Conservation (phyloP, 2,113 vertebrate genomes). For the Bombycilla garrulus region DNA sequence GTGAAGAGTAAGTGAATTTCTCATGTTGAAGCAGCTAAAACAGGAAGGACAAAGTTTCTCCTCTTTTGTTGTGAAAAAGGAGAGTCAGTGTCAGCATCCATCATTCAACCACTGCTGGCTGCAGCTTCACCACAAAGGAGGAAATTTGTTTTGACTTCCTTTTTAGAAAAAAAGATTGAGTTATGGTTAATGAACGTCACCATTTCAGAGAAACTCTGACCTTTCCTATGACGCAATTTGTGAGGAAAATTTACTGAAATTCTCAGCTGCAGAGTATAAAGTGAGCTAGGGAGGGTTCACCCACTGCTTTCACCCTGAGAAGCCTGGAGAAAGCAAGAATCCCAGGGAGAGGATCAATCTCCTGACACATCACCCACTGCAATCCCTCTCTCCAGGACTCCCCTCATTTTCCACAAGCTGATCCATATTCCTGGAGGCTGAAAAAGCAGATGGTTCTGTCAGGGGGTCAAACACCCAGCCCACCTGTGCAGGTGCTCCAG, state of each 20-base stretch:
- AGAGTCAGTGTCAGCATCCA: background rate
- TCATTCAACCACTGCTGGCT: background rate
- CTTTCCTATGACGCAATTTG: background rate
- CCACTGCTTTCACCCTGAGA: background rate
- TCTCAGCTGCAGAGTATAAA: background rate
- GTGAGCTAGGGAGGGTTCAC: background rate
- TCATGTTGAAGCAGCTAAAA: conserved; percentile 48
- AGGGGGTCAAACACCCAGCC: rapidly evolving
- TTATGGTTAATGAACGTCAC: background rate
- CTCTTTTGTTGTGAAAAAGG: conserved; percentile 20
- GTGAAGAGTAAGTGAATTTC: conserved; percentile 57
- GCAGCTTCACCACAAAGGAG: conserved; percentile 1
- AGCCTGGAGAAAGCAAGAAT: background rate
- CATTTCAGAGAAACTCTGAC: background rate
- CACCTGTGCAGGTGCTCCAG: background rate
- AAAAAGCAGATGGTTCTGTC: rapidly evolving
- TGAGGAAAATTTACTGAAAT: background rate
- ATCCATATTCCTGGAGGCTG: background rate
- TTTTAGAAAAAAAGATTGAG: background rate
- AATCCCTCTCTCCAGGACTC: background rate
- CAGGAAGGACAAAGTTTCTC: conserved; percentile 45
- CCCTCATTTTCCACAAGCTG: background rate
- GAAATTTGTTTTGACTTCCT: conserved; percentile 19
- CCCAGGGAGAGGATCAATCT: too few species aligned
- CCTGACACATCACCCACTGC: background rate